Evolutionary conservation across 2,888 invertebrate genomes (phyloP).

Genomic region (Amphipyra berbera): DNA sequence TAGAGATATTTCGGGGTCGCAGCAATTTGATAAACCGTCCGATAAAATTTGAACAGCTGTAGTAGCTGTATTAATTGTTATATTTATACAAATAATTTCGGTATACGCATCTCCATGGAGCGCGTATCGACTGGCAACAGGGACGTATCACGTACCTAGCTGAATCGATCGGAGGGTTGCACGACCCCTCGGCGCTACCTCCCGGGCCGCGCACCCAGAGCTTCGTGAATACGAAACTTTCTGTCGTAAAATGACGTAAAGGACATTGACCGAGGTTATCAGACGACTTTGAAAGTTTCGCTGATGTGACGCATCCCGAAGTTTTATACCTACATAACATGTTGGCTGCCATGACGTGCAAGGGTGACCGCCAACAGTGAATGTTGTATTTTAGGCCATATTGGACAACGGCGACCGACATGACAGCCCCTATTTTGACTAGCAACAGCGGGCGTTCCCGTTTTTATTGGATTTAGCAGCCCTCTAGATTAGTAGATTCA

Average conservation of each 20-base stretch:
- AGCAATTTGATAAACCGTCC: too few species aligned
- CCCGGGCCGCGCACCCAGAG: conserved; percentile 44
- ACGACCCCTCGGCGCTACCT: conserved; percentile 45
- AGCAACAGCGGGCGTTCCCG: too few species aligned
- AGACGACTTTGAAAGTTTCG: conserved; percentile 73
- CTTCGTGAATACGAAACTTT: conserved; percentile 57
- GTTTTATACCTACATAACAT: conserved; percentile 2
- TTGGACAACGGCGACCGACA: too few species aligned
- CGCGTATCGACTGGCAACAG: conserved; percentile 31
- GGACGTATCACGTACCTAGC: conserved; percentile 44
- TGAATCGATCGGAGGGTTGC: conserved; percentile 73
- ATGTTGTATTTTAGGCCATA: background rate
- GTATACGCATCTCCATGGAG: conserved; percentile 1
- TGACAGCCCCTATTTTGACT: too few species aligned
- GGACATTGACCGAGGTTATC: conserved; percentile 73
- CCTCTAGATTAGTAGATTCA: too few species aligned
- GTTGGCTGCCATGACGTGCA: background rate
- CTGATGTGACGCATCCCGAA: conserved; percentile 17
- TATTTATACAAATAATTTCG: conserved; percentile 5
- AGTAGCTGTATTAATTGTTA: background rate
- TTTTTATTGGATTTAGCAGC: too few species aligned
- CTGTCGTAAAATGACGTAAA: conserved; percentile 60
- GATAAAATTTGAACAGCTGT: too few species aligned
- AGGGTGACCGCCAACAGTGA: too few species aligned
- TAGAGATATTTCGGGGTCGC: too few species aligned